phyloP scores from a whole-genome alignment of 2,113 vertebrate genomes.

The Phylloscopus whistleri region DNA sequence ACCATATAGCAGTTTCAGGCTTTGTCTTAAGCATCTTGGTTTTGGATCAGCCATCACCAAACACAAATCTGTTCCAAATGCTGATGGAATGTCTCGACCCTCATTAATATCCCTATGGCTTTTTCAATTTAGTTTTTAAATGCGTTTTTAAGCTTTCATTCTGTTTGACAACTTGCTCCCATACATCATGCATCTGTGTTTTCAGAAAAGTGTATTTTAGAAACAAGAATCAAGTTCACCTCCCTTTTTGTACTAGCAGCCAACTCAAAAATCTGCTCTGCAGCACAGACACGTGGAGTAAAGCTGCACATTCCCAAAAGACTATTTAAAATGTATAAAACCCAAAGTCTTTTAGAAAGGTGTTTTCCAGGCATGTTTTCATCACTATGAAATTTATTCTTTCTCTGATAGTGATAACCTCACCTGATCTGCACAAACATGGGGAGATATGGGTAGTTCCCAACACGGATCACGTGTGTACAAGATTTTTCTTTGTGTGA shows the following conservation, averaged over 20 bases:
- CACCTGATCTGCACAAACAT: conserved; percentile 90
- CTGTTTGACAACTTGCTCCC: neutral
- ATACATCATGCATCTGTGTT: neutral
- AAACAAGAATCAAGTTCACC: neutral
- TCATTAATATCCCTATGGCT: neutral
- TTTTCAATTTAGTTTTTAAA: neutral
- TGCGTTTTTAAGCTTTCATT: neutral
- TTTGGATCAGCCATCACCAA: neutral
- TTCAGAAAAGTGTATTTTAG: neutral
- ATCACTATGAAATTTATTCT: neutral
- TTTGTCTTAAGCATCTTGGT: neutral
- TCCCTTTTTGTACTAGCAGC: neutral
- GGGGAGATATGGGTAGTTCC: conserved; percentile 93
- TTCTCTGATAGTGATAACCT: conserved; percentile 82
- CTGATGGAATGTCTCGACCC: neutral
- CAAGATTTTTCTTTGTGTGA: conserved; percentile 94
- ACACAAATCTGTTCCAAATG: neutral
- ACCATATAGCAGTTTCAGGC: neutral
- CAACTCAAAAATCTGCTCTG: neutral
- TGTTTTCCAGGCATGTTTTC: neutral
- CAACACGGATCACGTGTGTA: conserved; percentile 89
- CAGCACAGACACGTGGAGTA: neutral
- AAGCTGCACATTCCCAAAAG: neutral
- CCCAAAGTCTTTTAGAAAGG: neutral
- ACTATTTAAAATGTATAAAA: neutral